Conservation (phyloP, 1,140 invertebrate species). For the Phymastichus coffea region DNA sequence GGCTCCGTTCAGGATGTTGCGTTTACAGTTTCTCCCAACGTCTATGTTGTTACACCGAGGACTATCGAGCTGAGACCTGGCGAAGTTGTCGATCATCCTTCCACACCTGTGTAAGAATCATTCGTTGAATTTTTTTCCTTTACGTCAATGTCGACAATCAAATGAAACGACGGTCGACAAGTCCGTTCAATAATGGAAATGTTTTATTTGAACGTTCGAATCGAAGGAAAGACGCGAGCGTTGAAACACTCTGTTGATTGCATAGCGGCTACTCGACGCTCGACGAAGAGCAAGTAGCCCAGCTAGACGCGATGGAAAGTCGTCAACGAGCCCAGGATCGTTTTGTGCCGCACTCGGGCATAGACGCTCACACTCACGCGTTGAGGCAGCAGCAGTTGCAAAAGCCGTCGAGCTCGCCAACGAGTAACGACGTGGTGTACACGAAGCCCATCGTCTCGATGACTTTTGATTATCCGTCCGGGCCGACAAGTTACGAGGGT, state of each 20-base stretch:
- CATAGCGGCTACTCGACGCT: slow-evolving; percentile 46
- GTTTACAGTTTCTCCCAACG: slow-evolving; percentile 41
- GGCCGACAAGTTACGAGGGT: slow-evolving; percentile 10
- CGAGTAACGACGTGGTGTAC: slow-evolving; percentile 22
- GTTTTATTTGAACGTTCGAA: no score
- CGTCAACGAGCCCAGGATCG: slow-evolving; percentile 43
- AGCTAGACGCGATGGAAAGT: slow-evolving; percentile 30
- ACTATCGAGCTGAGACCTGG: slow-evolving; percentile 35
- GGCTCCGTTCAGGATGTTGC: slow-evolving; percentile 35
- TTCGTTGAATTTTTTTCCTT: neutral
- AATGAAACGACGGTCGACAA: no score
- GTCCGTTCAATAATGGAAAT: no score
- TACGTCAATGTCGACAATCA: no score
- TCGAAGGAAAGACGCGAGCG: no score
- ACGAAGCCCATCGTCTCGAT: slow-evolving; percentile 25
- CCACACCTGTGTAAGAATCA: slow-evolving; percentile 33
- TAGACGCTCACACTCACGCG: slow-evolving; percentile 27
- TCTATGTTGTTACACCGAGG: slow-evolving; percentile 29
- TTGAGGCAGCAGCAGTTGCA: slow-evolving; percentile 9
- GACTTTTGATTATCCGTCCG: slow-evolving; percentile 29
- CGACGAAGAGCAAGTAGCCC: slow-evolving; percentile 38
- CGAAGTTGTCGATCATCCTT: slow-evolving; percentile 41
- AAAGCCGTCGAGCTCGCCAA: neutral
- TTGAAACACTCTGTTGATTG: no score
- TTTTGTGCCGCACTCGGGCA: slow-evolving; percentile 46